Evolutionary conservation across 2,797 vertebrate genomes (phyloP), one percentile per base, ranked within the genome.

Genomic region (Sebastes iracundus): DNA sequence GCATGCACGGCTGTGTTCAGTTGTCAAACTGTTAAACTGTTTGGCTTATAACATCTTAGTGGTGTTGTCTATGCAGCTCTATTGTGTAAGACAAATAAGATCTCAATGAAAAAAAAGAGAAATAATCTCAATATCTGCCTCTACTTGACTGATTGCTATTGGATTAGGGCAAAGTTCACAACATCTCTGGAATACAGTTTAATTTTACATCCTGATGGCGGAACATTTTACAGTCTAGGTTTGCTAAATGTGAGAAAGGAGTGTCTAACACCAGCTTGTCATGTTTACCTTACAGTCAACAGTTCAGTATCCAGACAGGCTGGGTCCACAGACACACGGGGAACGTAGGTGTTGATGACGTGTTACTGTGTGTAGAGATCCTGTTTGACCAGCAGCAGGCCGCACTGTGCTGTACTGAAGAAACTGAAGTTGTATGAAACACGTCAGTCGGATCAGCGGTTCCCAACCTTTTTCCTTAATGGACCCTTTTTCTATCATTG

Each of bases 271-370:
- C 63, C 76, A 61, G 62, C 25, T 3, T 25, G 85, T 84, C 56
- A 90, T 91, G 81, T 94, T 94, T 91, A 82, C 81, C 14, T 83
- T 77, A n/a, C 59, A 62, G 62, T 28, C 16, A 1, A 5, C 73
- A 55, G 67, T 33, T 80, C 1, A 74, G 77, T 80, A 59, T 63
- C 73, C 23, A 84, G 78, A 53, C 49, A 25, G 64, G 46, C 63
- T 20, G 42, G 18, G 5, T 63, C 18, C 52, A 58, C 73, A 63
- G 72, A 30, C 30, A 0, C 14, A 46, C 6, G 42, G 63, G n/a
- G 16, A 28, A 22, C 0, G 32, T 30, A 7, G 52, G 74, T 67
- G 64, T 27, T 46, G 77, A 7, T 66, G 72, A 72, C 32, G 65
- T 65, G 25, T 22, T 13, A 18, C 18, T 78, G 72, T 35, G 55